A percentile compares a stretch with the other conserved stretches of the same genome.
These are phyloP conservation scores for Syrmaticus mikado DNA, from an alignment of 2,113 vertebrate genomes.

Conservation along the genomic window DNA sequence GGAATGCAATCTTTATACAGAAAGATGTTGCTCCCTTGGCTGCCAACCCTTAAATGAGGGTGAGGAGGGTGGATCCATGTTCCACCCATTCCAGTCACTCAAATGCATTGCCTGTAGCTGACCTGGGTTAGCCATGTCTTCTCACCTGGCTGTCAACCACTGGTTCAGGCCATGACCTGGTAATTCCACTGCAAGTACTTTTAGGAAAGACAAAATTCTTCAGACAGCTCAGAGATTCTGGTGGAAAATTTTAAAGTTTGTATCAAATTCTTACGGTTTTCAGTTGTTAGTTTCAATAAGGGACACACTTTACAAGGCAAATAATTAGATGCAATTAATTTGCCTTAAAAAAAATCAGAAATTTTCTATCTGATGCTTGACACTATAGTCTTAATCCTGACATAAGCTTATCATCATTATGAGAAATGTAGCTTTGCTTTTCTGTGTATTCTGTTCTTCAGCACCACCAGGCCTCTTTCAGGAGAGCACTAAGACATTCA, in stretches of 20 bases:
- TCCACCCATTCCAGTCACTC: too few relatives aligned
- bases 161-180: too few relatives aligned
- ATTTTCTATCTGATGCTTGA: not conserved
- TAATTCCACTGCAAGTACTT: not conserved
- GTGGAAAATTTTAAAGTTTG: not conserved
- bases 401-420: not conserved
- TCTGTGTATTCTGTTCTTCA: not conserved
- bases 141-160: too few relatives aligned
- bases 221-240: not conserved
- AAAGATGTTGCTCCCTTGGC: too few relatives aligned
- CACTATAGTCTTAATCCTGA: not conserved
- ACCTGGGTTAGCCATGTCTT: too few relatives aligned
- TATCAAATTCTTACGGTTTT: not conserved
- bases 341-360: not conserved
- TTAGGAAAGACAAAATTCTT: not conserved
- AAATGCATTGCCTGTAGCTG: too few relatives aligned
- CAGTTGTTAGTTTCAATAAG: not conserved
- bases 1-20: too few relatives aligned
- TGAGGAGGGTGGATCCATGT: too few relatives aligned
- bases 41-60: too few relatives aligned
- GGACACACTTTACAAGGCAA: not conserved
- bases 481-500: not conserved
- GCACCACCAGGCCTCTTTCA: not conserved
- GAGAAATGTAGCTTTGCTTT: not conserved
- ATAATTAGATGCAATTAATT: not conserved